Evolutionary conservation across 2,888 invertebrate species (phyloP).

Genomic region (Dasysyrphus albostriatus): DNA sequence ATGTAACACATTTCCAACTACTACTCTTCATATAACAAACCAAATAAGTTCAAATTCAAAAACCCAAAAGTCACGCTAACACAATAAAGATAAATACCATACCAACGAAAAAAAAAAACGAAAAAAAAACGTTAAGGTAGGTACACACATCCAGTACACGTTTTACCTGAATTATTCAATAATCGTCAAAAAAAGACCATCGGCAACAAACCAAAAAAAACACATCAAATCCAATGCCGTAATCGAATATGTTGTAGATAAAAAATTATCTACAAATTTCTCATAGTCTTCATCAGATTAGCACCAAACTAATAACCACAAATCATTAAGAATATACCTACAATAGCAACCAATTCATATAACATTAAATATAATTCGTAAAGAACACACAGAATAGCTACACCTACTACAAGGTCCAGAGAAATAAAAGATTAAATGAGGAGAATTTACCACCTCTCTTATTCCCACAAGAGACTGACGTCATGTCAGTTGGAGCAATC

Average conservation of each 20-base stretch:
- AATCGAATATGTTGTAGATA: conserved; percentile 35
- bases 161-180: conserved; percentile 62
- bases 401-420: conserved; percentile 29
- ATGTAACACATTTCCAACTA: conserved; percentile 41
- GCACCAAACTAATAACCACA: conserved; percentile 27
- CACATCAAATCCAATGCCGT: conserved; percentile 54
- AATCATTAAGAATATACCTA: conserved; percentile 41
- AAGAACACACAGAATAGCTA: conserved; percentile 39
- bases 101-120: conserved; percentile 49
- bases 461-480: conserved; percentile 53
- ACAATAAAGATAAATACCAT: not conserved
- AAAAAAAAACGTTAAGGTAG: conserved; percentile 38
- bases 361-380: not conserved
- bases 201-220: not conserved
- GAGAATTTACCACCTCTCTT: conserved; percentile 38
- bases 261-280: conserved; percentile 10
- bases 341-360: too few species aligned
- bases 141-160: conserved; percentile 50
- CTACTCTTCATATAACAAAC: conserved; percentile 29
- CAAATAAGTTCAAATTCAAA: conserved; percentile 67
- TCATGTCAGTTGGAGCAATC: conserved; percentile 69
- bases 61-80: conserved; percentile 67
- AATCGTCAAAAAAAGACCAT: conserved; percentile 27
- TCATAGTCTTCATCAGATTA: conserved; percentile 42
- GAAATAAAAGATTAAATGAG: conserved; percentile 37